Percentiles rank a stretch among this genome's conserved stretches.
Evolutionary conservation across 2,113 vertebrate species (phyloP).

Genomic region (Phoxinus phoxinus): DNA sequence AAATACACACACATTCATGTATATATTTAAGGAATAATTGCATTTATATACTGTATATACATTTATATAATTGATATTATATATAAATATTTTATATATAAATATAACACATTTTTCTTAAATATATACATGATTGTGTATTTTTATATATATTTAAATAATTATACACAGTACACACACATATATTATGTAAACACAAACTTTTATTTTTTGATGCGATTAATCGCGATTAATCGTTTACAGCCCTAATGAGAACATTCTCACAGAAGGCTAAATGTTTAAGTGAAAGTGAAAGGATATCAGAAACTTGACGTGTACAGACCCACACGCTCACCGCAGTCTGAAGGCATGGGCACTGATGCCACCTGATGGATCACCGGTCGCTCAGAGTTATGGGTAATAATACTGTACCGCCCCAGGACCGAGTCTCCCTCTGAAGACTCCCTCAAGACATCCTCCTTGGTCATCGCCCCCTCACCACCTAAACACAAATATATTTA

Average conservation of each 20-base stretch:
- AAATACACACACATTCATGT: no score
- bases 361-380: slow-evolving; percentile 89
- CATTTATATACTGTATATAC: no score
- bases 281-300: neutral
- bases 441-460: slow-evolving; percentile 77
- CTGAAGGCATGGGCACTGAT: slow-evolving; percentile 93
- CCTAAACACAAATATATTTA: slow-evolving; percentile 47
- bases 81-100: no score
- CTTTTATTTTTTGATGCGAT: no score
- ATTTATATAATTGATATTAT: no score
- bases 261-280: neutral
- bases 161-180: no score
- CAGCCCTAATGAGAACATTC: neutral
- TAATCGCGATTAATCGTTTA: no score
- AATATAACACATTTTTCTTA: no score
- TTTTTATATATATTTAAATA: no score
- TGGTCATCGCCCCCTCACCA: slow-evolving; percentile 77
- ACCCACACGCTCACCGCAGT: slow-evolving; percentile 83
- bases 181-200: no score
- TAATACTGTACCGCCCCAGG: slow-evolving; percentile 72
- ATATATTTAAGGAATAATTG: no score
- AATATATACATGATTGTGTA: no score
- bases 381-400: slow-evolving; percentile 72
- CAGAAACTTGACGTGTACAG: neutral
- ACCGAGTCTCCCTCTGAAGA: slow-evolving; percentile 76